Evolutionary conservation across 2,888 invertebrate genomes (phyloP), one percentile per base, ranked within the genome.

Genomic region (Drosophila koepferae): DNA sequence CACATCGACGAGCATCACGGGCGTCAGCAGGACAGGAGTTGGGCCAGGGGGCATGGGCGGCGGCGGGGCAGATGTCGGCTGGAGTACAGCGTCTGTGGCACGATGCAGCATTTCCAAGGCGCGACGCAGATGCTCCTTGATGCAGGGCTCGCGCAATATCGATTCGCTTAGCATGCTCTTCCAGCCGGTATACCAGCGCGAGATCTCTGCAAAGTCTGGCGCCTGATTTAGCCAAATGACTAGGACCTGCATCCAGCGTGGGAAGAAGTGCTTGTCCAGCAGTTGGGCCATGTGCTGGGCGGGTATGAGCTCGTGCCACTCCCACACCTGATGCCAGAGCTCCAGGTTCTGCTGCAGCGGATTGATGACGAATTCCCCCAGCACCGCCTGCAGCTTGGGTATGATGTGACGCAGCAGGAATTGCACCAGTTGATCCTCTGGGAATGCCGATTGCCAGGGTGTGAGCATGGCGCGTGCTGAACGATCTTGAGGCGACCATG

Each of bases 401-500:
- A 98, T 95, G 75, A 99, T 96, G 92, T 99, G 97, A 87, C 97
- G 97, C 9, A 96, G 93, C 18, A 98, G 92, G 91, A 98, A 98
- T 3, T 96, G 95, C 62, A 97, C 95, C 95, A 98, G 96, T 61
- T 96, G 95, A 16, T 95, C 95, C 65, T 95, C 95, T 53, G 96
- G 94, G 91, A 98, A 96, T 1, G 97, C 96, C 1, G 92, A 90
- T 31, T 95, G 94, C 99, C 99, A 99, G 0, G 99, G 99, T 63
- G 96, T 95, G 34, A 99, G 94, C 94, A 99, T 97, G 31, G 97
- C 95, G 79, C 97, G 95, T 0, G 99, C 99, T 0, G 99, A 99
- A 44, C 95, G 94, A 94, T 99, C 99, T 0, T 97, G 97, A 0
- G 99, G 99, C 94, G 98, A 97, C 99, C 99, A 99, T 62, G 96